Conservation (phyloP, 1,140 invertebrate species). For the Berghia stephanieae region DNA sequence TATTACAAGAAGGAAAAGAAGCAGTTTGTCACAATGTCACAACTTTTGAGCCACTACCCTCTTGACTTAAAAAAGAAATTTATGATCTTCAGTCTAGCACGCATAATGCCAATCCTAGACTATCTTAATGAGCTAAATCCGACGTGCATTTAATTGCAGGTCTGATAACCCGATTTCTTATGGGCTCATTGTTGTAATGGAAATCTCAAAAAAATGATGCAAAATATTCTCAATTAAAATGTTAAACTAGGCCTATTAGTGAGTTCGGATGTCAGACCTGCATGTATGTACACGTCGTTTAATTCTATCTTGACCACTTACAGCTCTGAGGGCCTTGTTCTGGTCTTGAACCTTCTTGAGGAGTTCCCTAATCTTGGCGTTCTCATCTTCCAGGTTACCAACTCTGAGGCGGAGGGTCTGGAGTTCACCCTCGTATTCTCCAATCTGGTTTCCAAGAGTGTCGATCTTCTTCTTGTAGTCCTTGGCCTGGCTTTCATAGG, state of each 20-base stretch:
- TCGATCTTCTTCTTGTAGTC: conserved; percentile 42
- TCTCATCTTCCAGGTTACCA: conserved; percentile 46
- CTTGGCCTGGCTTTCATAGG: conserved; percentile 29
- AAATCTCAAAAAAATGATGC: too few relatives aligned
- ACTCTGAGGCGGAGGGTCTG: conserved; percentile 43
- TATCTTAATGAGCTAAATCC: background rate
- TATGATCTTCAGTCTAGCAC: background rate
- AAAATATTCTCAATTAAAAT: too few relatives aligned
- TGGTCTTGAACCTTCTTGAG: conserved; percentile 43
- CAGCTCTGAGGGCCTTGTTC: conserved; percentile 38
- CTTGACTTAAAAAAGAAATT: too few relatives aligned
- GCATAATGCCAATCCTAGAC: background rate
- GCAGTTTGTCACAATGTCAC: too few relatives aligned
- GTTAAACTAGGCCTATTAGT: too few relatives aligned
- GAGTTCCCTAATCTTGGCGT: conserved; percentile 37
- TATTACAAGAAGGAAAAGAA: too few relatives aligned
- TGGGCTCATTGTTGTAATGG: too few relatives aligned
- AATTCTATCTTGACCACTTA: conserved; percentile 37
- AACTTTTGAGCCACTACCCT: too few relatives aligned
- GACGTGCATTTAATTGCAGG: too few relatives aligned
- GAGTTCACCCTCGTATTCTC: conserved; percentile 47
- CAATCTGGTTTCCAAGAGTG: conserved; percentile 42
- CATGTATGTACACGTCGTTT: too few relatives aligned
- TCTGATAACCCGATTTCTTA: too few relatives aligned
- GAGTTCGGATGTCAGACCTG: too few relatives aligned